phyloP scores from a whole-genome alignment of 2,113 vertebrate genomes.

The Chionis minor region DNA sequence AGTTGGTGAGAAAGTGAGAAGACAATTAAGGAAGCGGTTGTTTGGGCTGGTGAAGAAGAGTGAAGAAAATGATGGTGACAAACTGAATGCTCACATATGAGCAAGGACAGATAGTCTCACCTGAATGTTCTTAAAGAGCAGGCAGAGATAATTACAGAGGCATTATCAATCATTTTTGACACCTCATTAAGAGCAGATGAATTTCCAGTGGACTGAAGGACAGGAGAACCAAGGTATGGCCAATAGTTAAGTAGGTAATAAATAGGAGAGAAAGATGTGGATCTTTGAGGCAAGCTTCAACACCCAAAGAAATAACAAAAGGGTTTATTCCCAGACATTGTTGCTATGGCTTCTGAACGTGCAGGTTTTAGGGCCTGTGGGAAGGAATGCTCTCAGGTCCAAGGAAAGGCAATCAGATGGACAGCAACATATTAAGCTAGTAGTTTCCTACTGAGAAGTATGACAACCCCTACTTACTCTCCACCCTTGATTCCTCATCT shows the following conservation, averaged over 20 bases:
- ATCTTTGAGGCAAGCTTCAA: background rate
- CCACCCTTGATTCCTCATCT: background rate
- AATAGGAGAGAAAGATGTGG: background rate
- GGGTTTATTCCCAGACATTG: background rate
- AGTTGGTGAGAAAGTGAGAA: background rate
- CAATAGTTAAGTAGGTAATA: conserved; percentile 13
- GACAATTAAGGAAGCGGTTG: background rate
- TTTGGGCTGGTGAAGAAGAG: background rate
- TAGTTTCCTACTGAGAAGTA: background rate
- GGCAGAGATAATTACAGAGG: background rate
- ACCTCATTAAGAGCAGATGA: conserved; percentile 39
- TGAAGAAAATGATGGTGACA: background rate
- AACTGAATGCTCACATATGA: background rate
- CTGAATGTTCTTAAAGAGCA: conserved; percentile 35
- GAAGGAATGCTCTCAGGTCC: background rate
- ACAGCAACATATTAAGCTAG: background rate
- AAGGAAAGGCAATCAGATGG: background rate
- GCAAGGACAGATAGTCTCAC: conserved; percentile 28
- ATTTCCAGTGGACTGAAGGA: conserved; percentile 44
- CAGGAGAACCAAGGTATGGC: background rate
- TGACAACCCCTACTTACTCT: background rate
- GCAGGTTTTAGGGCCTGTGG: background rate
- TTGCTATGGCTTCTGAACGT: background rate
- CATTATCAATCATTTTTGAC: conserved; percentile 56
- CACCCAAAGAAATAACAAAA: background rate